Evolutionary conservation across 2,797 vertebrate genomes (phyloP).

Genomic region (Rhynchotus rufescens): DNA sequence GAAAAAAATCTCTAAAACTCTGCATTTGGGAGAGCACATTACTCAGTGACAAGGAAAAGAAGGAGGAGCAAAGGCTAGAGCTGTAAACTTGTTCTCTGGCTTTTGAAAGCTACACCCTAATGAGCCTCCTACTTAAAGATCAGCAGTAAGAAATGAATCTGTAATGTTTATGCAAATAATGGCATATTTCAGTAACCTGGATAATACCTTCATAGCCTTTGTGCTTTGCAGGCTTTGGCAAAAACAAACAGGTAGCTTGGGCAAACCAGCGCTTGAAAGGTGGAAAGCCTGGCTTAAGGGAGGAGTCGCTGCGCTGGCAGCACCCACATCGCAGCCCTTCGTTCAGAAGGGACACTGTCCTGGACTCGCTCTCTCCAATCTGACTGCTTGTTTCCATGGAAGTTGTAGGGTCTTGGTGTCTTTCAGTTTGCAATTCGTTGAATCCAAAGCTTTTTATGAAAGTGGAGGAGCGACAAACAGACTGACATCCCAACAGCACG

Average conservation of each 20-base stretch:
- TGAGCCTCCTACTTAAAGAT: neutral
- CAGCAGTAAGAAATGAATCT: neutral
- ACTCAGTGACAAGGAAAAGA: neutral
- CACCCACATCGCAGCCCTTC: neutral
- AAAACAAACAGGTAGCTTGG: neutral
- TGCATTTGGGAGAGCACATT: neutral
- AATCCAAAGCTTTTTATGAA: neutral
- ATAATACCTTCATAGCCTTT: neutral
- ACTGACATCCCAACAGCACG: fast-evolving
- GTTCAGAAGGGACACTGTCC: fast-evolving
- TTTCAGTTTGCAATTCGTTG: neutral
- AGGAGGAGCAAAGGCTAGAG: neutral
- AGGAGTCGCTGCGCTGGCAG: neutral
- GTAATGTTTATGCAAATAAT: neutral
- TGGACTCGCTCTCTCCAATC: neutral
- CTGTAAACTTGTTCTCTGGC: neutral
- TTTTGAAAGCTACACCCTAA: neutral
- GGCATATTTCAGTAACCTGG: neutral
- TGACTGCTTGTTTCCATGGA: neutral
- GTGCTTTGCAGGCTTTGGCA: neutral
- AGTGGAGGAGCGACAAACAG: neutral
- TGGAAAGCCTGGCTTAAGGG: neutral
- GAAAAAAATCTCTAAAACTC: neutral
- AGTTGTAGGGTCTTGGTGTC: neutral
- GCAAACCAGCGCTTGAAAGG: neutral